phyloP scores from a whole-genome alignment of 2,888 invertebrate genomes.

The Diaperis boleti region DNA sequence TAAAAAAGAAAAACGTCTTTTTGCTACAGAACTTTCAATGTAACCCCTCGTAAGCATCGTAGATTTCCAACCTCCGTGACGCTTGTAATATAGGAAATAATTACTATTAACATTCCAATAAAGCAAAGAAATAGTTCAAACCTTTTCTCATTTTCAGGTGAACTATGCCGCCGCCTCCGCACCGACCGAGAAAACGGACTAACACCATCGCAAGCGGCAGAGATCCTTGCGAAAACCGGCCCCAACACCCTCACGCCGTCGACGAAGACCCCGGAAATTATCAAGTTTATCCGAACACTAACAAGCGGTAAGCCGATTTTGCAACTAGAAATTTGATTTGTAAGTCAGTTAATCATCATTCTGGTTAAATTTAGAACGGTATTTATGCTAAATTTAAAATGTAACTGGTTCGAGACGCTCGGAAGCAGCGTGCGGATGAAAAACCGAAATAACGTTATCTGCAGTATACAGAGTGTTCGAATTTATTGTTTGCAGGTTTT shows the following conservation, averaged over 20 bases:
- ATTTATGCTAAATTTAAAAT: constrained; percentile 39
- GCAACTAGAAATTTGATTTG: constrained; percentile 9
- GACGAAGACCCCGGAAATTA: constrained; percentile 77
- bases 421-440: constrained; percentile 1
- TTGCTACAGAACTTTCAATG: no score
- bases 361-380: constrained; percentile 27
- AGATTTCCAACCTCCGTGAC: no score
- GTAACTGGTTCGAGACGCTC: constrained; percentile 36
- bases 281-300: constrained; percentile 71
- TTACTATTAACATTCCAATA: no score
- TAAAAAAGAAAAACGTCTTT: no score
- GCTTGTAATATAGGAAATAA: no score
- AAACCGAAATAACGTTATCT: not conserved
- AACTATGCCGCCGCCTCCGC: constrained; percentile 61
- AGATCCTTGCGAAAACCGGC: constrained; percentile 72
- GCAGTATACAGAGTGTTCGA: not conserved
- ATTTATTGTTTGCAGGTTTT: constrained; percentile 76
- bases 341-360: constrained; percentile 35
- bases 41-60: no score
- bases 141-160: constrained; percentile 52
- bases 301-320: constrained; percentile 54
- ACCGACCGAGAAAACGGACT: constrained; percentile 70
- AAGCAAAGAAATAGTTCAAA: no score
- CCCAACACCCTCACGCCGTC: constrained; percentile 82
- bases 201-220: constrained; percentile 70